Evolutionary conservation across 2,797 vertebrate genomes (phyloP), one percentile per base, ranked within the genome.

Genomic region (Anisognathus igniventris): DNA sequence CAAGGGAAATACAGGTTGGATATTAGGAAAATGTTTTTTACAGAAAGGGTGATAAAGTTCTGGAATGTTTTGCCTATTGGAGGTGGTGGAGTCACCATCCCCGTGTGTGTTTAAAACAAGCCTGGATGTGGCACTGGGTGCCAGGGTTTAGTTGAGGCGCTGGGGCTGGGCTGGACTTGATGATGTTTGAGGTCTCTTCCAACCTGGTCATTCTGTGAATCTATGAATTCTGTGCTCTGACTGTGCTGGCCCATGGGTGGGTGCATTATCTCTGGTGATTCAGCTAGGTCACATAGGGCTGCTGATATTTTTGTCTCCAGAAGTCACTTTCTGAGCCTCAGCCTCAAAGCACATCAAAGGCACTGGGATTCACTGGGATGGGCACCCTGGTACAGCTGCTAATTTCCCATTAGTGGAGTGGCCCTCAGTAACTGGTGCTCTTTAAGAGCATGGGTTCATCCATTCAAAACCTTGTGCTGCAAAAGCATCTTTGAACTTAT

Each of bases 11-110:
- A 1, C 0, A 25, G 13, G 16, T 6, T 47, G 33, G 33, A 25
- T 20, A 7, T 12, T 7, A 7, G 28, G 13, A 16, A 25, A 7
- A 20, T 3, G 6, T 6, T 60, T n/a, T 18, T 60, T 5, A 16
- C 1, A 2, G 44, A 48, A 25, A n/a, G 12, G 1, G 17, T 39
- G 17, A 25, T n/a, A 9, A 39, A 27, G 13, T 17, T 16, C 10
- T 48, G 44, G 33, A 31, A n/a, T 31, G 1, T 0, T 0, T 17
- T 48, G 56, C 28, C 27, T 0, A 0, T n/a, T 12, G 56, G 71
- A 31, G 17, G 13, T 48, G 44, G 9, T 37, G 54, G 12, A 25
- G 28, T 48, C 44, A 15, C 33, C 28, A 58, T 39, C 33, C 28
- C 44, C 48, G 56, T 28, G 4, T 39, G 56, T 60, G 17, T 60